Evolutionary conservation across 2,113 vertebrate genomes (phyloP).

Genomic region (Chloropsis hardwickii): DNA sequence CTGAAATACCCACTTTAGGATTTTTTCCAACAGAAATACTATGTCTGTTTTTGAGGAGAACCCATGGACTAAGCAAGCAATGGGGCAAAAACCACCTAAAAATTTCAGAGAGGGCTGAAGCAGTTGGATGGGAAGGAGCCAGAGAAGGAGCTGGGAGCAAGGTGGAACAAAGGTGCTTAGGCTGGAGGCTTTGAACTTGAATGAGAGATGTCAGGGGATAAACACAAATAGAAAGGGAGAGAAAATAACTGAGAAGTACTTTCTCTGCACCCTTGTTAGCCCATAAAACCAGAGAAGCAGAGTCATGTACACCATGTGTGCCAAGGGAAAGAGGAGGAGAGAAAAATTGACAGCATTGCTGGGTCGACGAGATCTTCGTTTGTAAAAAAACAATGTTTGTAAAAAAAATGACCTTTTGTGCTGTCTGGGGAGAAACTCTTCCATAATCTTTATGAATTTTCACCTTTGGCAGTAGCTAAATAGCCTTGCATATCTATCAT

Average conservation of each 20-base stretch:
- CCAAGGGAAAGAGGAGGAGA: background rate
- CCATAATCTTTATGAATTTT: conserved; percentile 45
- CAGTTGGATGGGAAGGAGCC: background rate
- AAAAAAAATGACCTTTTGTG: conserved; percentile 19
- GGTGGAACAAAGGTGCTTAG: background rate
- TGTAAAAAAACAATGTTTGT: background rate
- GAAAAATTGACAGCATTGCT: background rate
- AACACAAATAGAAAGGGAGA: background rate
- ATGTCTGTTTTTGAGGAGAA: background rate
- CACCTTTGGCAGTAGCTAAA: conserved; percentile 27
- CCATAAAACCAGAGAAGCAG: background rate
- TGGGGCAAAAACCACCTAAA: background rate
- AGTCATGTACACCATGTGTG: background rate
- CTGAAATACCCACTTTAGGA: background rate
- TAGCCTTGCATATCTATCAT: background rate
- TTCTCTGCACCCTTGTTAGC: background rate
- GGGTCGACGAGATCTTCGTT: background rate
- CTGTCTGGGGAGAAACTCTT: background rate
- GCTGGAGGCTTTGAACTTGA: background rate
- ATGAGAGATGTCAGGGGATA: background rate
- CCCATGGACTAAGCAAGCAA: background rate
- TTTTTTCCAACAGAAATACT: background rate
- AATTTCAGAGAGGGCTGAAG: background rate
- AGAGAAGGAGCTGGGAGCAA: background rate
- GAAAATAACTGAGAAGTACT: background rate